Evolutionary conservation across 53 echinoderm and acorn worm genomes (phyloP).

Genomic region (Echinarachnius parma): DNA sequence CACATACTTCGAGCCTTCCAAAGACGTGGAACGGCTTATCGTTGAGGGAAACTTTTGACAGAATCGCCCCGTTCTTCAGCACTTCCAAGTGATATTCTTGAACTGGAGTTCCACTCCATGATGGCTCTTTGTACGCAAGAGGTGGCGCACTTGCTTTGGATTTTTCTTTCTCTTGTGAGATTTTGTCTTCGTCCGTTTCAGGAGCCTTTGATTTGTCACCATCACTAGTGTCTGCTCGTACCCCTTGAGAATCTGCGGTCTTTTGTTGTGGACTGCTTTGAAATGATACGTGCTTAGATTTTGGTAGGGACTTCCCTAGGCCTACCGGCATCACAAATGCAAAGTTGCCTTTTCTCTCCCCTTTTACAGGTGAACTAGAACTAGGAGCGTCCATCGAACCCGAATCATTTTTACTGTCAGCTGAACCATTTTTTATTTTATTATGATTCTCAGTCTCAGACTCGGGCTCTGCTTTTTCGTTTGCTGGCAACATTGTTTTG

Average conservation of each 20-base stretch:
- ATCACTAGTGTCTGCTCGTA: too few species aligned
- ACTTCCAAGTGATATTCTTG: conserved; percentile 77
- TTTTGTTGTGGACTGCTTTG: conserved; percentile 8
- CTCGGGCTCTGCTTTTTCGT: too few species aligned
- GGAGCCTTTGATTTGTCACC: background rate
- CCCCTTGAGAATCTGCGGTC: background rate
- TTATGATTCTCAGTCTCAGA: too few species aligned
- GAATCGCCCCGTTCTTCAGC: conserved; percentile 74
- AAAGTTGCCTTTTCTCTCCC: background rate
- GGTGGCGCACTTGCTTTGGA: conserved; percentile 53
- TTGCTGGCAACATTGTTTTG: too few species aligned
- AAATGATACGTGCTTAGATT: conserved; percentile 29
- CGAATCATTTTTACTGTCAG: too few species aligned
- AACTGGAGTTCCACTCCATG: conserved; percentile 80
- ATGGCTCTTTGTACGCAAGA: conserved; percentile 86
- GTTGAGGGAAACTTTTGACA: conserved; percentile 63
- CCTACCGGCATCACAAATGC: conserved; percentile 35
- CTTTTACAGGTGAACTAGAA: background rate
- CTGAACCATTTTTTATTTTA: too few species aligned
- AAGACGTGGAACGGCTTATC: conserved; percentile 87
- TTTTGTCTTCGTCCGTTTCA: too few species aligned
- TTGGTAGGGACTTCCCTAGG: conserved; percentile 10
- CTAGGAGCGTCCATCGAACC: background rate
- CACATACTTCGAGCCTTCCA: conserved; percentile 83
- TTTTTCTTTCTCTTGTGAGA: too few species aligned